A percentile compares a stretch with the other conserved stretches of the same genome.
phyloP scores from a whole-genome alignment of 2,888 invertebrate genomes.

The Podabrus alpinus region DNA sequence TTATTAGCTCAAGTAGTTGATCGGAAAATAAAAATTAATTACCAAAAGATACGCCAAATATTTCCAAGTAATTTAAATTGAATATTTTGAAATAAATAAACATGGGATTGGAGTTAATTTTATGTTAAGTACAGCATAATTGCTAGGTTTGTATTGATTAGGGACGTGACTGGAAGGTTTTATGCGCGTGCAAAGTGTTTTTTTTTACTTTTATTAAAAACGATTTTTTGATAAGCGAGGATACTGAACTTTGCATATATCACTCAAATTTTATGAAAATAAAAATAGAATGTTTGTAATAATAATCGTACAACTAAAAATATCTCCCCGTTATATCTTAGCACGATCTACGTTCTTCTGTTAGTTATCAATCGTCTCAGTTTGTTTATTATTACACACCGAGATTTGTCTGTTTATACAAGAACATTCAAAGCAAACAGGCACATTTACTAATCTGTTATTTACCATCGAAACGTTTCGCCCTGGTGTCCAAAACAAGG shows the following conservation, averaged over 20 bases:
- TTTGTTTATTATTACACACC: conserved; percentile 20
- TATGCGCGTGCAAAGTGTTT: background rate
- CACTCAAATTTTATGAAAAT: background rate
- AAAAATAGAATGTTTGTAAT: conserved; percentile 4
- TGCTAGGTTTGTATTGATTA: background rate
- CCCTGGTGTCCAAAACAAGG: conserved; percentile 74
- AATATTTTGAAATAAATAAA: background rate
- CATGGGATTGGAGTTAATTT: background rate
- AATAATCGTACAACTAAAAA: background rate
- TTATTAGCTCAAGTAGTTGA: background rate
- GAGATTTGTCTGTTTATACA: conserved; percentile 14
- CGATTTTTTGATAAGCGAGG: background rate
- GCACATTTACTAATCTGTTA: conserved; percentile 34
- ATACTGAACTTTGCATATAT: background rate
- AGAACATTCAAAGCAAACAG: conserved; percentile 22
- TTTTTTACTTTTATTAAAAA: background rate
- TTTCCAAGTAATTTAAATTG: background rate
- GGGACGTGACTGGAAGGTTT: background rate
- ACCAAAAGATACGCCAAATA: background rate
- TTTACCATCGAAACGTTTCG: conserved; percentile 86
- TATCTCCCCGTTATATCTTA: conserved; percentile 2
- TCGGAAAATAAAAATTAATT: background rate
- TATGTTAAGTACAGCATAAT: background rate
- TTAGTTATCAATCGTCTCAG: conserved; percentile 16
- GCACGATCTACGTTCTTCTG: conserved; percentile 4